Evolutionary conservation across 2,113 vertebrate genomes (phyloP).

Genomic region (Ammodytes dubius): DNA sequence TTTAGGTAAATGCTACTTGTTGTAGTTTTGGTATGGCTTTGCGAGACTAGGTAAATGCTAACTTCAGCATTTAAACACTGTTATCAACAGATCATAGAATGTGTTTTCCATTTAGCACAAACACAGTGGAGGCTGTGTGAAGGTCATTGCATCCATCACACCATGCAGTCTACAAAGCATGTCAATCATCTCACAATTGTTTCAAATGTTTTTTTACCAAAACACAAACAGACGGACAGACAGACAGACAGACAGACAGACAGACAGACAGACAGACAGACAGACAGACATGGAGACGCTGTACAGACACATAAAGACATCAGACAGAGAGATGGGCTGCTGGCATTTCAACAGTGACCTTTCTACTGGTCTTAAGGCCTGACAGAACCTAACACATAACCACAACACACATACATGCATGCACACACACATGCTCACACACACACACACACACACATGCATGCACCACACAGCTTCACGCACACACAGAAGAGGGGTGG

Average conservation of each 20-base stretch:
- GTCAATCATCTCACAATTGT: background rate
- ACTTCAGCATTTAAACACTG: no score
- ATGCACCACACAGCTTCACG: no score
- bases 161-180: background rate
- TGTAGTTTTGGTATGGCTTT: no score
- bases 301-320: slow-evolving; percentile 3
- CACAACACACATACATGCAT: slow-evolving; percentile 16
- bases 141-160: no score
- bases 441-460: no score
- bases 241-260: no score
- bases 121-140: no score
- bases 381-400: slow-evolving; percentile 20
- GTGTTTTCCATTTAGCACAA: no score
- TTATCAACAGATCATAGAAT: no score
- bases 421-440: background rate
- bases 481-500: background rate
- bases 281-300: background rate
- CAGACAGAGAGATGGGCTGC: slow-evolving; percentile 11
- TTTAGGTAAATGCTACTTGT: no score
- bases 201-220: background rate
- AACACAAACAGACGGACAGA: slow-evolving; percentile 8
- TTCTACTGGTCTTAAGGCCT: slow-evolving; percentile 39
- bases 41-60: no score
- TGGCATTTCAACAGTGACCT: slow-evolving; percentile 67
- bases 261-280: background rate